phyloP scores from a whole-genome alignment of 2,113 vertebrate genomes.

The Lepus timidus region DNA sequence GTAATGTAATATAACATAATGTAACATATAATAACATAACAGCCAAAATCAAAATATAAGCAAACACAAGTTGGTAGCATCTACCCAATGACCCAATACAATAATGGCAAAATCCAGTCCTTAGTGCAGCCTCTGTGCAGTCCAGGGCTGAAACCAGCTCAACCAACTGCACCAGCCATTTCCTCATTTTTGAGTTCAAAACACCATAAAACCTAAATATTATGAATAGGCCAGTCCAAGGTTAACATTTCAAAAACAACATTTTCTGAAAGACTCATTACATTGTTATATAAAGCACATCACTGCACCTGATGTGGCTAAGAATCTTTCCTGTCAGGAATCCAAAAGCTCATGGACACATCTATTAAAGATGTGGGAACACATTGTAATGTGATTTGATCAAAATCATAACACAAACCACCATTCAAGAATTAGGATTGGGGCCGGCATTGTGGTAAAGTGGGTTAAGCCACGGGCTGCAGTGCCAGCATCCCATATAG shows the following conservation, averaged over 20 bases:
- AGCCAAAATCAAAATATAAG: background rate
- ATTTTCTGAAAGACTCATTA: background rate
- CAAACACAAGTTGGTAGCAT: background rate
- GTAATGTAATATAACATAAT: no score
- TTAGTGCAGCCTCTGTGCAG: rapidly evolving
- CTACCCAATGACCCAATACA: background rate
- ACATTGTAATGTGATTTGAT: background rate
- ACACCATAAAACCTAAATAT: background rate
- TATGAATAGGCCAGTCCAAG: background rate
- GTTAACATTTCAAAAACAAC: background rate
- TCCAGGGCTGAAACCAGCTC: background rate
- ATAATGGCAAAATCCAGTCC: background rate
- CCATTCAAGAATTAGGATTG: background rate
- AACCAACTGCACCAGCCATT: background rate
- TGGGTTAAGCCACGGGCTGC: no score
- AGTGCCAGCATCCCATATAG: no score
- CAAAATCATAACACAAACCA: background rate
- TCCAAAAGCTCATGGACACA: background rate
- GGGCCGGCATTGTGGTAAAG: no score
- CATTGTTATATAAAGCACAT: background rate
- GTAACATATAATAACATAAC: background rate
- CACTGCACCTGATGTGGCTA: background rate
- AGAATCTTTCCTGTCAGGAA: background rate
- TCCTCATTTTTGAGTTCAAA: background rate
- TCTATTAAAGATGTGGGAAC: background rate